These are phyloP conservation scores for Gnathonemus longibarbis DNA, from an alignment of 2,113 vertebrate species.

Conservation along the genomic window DNA sequence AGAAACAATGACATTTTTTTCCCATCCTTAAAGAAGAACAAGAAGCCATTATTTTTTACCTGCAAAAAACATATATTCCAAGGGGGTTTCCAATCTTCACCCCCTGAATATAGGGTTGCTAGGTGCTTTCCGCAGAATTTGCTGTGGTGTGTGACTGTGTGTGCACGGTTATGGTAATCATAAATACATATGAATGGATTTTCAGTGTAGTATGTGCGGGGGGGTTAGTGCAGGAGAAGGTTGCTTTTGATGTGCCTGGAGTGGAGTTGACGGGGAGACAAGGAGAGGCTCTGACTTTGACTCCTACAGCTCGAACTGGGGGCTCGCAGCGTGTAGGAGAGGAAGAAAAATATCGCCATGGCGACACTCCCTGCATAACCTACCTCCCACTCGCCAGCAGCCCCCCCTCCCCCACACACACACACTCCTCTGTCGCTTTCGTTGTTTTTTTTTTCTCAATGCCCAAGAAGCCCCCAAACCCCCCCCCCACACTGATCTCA, in stretches of 20 bases:
- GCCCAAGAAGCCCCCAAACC: neutral
- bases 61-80: neutral
- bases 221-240: neutral
- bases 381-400: neutral
- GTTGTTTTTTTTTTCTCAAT: neutral
- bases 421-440: neutral
- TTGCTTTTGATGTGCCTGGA: constrained; percentile 6
- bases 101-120: neutral
- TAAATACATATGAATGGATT: neutral
- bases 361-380: constrained; percentile 31
- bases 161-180: neutral
- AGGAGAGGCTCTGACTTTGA: neutral
- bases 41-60: neutral
- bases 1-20: neutral
- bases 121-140: neutral
- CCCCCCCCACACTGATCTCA: neutral
- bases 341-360: constrained; percentile 40
- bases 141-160: neutral
- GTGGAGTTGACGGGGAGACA: neutral
- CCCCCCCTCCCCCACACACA: neutral
- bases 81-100: neutral
- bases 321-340: neutral
- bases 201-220: neutral
- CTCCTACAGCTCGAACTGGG: neutral
- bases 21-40: neutral